Conservation (phyloP, 1,140 invertebrate genomes). For the Drosophila baimaii region DNA sequence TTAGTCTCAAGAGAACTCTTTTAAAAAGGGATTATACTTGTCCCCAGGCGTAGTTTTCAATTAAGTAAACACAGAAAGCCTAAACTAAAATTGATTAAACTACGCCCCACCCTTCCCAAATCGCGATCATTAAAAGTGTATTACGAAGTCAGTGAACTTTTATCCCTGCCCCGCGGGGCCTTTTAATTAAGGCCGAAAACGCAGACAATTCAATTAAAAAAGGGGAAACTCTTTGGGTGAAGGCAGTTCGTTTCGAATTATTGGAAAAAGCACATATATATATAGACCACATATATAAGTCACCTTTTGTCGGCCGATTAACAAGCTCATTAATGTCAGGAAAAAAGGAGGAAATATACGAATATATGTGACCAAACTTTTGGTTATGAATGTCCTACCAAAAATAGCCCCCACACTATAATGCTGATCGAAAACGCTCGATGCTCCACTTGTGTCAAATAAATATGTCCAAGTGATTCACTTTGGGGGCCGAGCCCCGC, state of each 20-base stretch:
- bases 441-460: constrained; percentile 56
- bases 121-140: constrained; percentile 61
- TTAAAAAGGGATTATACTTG: constrained; percentile 18
- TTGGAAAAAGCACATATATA: constrained; percentile 12
- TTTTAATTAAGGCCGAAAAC: constrained; percentile 59
- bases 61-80: constrained; percentile 65
- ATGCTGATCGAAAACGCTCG: constrained; percentile 51
- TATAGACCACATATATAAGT: constrained; percentile 24
- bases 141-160: constrained; percentile 68
- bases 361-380: constrained; percentile 29
- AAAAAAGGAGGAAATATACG: constrained; percentile 9
- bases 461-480: constrained; percentile 52
- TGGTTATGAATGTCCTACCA: constrained; percentile 46
- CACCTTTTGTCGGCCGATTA: constrained; percentile 67
- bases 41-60: constrained; percentile 29
- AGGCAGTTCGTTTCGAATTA: background rate
- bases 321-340: constrained; percentile 73
- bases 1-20: constrained; percentile 18
- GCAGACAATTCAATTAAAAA: constrained; percentile 49
- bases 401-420: constrained; percentile 36
- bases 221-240: constrained; percentile 9
- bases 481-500: background rate
- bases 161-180: constrained; percentile 12
- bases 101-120: constrained; percentile 22
- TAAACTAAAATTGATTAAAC: constrained; percentile 58